These are phyloP conservation scores for Eulemur rubriventer DNA, from an alignment of 2,797 vertebrate species.

Conservation along the genomic window DNA sequence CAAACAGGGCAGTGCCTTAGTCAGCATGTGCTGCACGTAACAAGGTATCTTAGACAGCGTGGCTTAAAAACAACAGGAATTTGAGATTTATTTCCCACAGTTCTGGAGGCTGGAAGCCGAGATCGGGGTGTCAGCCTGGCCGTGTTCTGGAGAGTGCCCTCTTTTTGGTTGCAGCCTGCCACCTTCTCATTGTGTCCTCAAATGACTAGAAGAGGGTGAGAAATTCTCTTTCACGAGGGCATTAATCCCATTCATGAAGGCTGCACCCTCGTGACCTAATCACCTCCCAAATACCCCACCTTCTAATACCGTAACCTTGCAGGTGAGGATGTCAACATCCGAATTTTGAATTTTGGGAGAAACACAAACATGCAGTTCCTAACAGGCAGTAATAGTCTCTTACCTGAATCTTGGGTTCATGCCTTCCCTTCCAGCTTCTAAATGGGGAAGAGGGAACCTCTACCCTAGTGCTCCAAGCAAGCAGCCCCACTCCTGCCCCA, in stretches of 20 bases:
- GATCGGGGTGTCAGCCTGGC: not conserved
- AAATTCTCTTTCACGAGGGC: not conserved
- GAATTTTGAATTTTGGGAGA: not conserved
- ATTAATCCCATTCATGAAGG: not conserved
- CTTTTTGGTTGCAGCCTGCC: too few species aligned
- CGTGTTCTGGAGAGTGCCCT: not conserved
- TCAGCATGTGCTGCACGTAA: not conserved
- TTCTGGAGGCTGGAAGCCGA: not conserved
- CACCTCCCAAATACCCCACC: not conserved
- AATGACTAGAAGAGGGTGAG: not conserved
- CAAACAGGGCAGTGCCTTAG: too few species aligned
- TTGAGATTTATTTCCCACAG: not conserved
- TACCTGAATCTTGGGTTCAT: not conserved
- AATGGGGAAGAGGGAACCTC: not conserved
- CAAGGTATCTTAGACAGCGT: not conserved
- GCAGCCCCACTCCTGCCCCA: too few species aligned
- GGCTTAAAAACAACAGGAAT: not conserved
- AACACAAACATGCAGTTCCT: not conserved
- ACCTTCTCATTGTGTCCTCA: not conserved
- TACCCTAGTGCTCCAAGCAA: not conserved
- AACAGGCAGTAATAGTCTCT: not conserved
- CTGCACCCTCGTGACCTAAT: not conserved
- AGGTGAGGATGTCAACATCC: not conserved
- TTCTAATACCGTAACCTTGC: not conserved
- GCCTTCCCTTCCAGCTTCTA: not conserved